Evolutionary conservation across 2,113 vertebrate genomes (phyloP).

Genomic region (Propithecus coquereli): DNA sequence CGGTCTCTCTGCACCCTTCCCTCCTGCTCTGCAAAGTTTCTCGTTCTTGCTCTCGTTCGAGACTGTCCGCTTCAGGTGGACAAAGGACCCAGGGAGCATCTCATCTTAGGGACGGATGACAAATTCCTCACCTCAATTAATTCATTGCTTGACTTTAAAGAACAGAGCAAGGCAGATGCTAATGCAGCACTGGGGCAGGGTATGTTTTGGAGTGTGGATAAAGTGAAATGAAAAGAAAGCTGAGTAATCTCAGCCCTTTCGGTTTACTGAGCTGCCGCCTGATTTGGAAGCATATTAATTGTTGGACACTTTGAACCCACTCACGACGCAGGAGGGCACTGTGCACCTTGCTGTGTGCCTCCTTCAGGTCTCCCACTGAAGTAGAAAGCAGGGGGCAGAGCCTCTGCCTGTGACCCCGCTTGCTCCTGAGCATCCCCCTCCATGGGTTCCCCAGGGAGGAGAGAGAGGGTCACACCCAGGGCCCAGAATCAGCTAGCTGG

Average conservation of each 20-base stretch:
- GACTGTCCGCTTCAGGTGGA: background rate
- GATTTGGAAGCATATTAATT: background rate
- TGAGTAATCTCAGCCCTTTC: background rate
- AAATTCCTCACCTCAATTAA: background rate
- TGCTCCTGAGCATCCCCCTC: background rate
- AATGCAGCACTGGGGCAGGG: background rate
- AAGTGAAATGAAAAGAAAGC: background rate
- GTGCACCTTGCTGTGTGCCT: background rate
- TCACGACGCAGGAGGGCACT: background rate
- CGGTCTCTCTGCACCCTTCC: too few relatives aligned
- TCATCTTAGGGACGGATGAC: background rate
- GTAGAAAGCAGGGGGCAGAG: background rate
- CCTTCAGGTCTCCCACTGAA: background rate
- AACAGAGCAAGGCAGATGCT: background rate
- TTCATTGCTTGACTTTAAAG: background rate
- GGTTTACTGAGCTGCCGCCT: background rate
- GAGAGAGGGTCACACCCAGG: rapidly evolving
- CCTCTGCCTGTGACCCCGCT: too few relatives aligned
- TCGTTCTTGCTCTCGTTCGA: background rate
- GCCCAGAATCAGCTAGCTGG: background rate
- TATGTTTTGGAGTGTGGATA: background rate
- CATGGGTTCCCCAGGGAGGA: too few relatives aligned
- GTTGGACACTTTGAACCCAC: background rate
- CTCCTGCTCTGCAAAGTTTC: background rate
- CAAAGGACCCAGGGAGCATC: background rate